These are phyloP conservation scores for Drosophila paramelanica DNA, from an alignment of 2,888 invertebrate genomes.

Conservation along the genomic window DNA sequence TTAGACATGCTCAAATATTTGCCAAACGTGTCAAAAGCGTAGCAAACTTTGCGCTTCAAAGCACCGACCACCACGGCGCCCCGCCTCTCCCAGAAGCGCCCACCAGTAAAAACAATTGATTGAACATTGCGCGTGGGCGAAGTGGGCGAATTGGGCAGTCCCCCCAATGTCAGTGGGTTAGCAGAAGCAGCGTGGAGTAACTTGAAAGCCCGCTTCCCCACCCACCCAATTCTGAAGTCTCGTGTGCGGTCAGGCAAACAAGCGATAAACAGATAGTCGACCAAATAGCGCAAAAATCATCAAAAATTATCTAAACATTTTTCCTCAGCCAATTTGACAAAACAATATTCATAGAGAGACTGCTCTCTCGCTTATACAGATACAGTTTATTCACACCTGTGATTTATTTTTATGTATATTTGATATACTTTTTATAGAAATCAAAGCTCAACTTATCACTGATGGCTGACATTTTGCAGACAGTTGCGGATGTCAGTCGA, in stretches of 20 bases:
- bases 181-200: conserved; percentile 5
- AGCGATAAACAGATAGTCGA: conserved; percentile 54
- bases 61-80: conserved; percentile 19
- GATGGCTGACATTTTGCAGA: conserved; percentile 42
- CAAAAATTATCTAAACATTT: conserved; percentile 45
- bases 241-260: conserved; percentile 54
- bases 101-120: conserved; percentile 55
- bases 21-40: conserved; percentile 84
- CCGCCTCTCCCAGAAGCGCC: no score
- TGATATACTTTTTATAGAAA: conserved; percentile 17
- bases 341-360: conserved; percentile 15
- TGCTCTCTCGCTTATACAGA: neutral
- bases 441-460: conserved; percentile 36
- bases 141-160: neutral
- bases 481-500: conserved; percentile 24
- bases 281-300: conserved; percentile 28
- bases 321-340: neutral
- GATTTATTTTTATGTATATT: conserved; percentile 12
- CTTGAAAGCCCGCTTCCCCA: neutral
- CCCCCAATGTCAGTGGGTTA: conserved; percentile 32
- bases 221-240: conserved; percentile 9
- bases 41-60: conserved; percentile 67
- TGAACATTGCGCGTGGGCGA: conserved; percentile 50
- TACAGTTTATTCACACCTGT: neutral
- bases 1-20: conserved; percentile 84